Conservation (phyloP, 2,888 invertebrate species). For the Heliconius cydno region DNA sequence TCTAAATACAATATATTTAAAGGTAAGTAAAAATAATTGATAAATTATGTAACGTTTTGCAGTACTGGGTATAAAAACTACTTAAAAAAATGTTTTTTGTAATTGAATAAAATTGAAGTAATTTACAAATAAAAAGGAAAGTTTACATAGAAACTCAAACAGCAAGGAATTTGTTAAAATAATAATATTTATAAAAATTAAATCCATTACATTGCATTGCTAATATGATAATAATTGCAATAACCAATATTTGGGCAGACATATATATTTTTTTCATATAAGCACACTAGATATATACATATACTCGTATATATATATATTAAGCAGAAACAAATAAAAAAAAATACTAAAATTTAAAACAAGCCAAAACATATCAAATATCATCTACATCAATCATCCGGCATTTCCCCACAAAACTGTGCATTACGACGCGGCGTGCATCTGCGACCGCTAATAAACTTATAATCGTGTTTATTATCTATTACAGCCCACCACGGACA, state of each 20-base stretch:
- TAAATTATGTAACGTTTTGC: neutral
- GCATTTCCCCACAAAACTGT: conserved; percentile 43
- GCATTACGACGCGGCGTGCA: conserved; percentile 47
- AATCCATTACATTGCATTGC: too few species aligned
- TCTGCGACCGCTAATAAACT: conserved; percentile 73
- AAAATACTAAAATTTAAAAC: neutral
- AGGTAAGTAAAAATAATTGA: neutral
- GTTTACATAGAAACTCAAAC: neutral
- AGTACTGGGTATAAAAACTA: neutral
- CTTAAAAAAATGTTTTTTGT: too few species aligned
- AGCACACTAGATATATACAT: too few species aligned
- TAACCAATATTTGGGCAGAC: too few species aligned
- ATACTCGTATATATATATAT: too few species aligned
- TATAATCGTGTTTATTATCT: conserved; percentile 75
- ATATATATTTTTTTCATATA: too few species aligned
- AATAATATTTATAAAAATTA: too few species aligned
- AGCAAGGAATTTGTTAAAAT: neutral
- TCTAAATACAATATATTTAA: neutral
- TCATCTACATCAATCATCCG: conserved; percentile 39
- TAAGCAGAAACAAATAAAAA: too few species aligned
- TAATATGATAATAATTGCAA: too few species aligned
- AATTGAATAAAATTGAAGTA: too few species aligned
- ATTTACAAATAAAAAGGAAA: neutral
- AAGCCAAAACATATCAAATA: conserved; percentile 14
- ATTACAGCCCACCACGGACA: conserved; percentile 56